Evolutionary conservation across 2,113 vertebrate species (phyloP), one percentile per base, ranked within the genome.

Genomic region (Lophura nycthemera): DNA sequence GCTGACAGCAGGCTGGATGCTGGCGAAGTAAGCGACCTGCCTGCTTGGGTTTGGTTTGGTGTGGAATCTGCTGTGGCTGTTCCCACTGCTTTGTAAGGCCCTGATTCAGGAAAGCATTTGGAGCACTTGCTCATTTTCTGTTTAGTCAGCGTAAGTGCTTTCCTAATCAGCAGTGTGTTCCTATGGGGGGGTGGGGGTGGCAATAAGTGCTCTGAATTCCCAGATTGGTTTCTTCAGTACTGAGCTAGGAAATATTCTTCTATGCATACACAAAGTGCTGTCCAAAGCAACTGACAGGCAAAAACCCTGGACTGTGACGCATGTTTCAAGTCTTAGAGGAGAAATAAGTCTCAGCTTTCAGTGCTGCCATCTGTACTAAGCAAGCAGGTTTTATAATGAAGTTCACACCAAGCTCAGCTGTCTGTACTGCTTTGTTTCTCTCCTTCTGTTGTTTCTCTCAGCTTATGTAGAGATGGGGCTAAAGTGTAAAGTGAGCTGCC

Each of bases 1-100:
- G 17, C 67, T 57, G 93, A 95, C 56, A 80, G 66, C 81, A 30
- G 76, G 69, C 92, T 93, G 71, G 83, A 94, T 4, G 61, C 36
- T 64, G 90, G 83, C 18, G 29, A 95, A 80, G 98, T 98, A 90
- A 96, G 97, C 81, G 88, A 52, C 8, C 79, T 40, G 90, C 76
- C 21, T 61, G 87, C 56, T 7, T 6, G 83, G 64, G 42, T 24
- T 59, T 89, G 56, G 27, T 12, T 69, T 36, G 83, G 60, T 79
- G 76, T 43, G 67, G 64, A 12, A 36, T 69, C 30, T 34, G 75
- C 80, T 1, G 56, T 34, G 43, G 29, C 34, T 12, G 40, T 60
- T 84, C 29, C 86, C 3, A 0, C 6, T 4, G 32, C 63, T 73
- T 63, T 30, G 20, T 4, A 11, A 38, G 70, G 48, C 73, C 72